phyloP scores from a whole-genome alignment of 1,140 invertebrate species.

The Cecropterus lyciades region DNA sequence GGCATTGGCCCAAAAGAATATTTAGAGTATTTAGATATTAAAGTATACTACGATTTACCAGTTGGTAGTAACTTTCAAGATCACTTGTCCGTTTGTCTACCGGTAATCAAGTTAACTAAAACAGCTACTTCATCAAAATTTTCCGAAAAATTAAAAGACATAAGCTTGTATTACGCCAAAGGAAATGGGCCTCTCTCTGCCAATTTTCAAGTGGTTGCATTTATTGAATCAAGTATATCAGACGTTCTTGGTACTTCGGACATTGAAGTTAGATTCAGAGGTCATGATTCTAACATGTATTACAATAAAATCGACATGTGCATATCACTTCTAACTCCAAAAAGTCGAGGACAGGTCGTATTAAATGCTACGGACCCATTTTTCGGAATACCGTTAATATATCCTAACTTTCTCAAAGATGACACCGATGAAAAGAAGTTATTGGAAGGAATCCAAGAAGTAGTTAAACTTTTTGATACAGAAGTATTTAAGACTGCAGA shows the following conservation, averaged over 20 bases:
- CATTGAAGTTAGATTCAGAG: slow-evolving; percentile 85
- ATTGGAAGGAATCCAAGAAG: slow-evolving; percentile 87
- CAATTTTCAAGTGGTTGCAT: slow-evolving; percentile 86
- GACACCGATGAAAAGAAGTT: slow-evolving; percentile 89
- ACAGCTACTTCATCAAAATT: slow-evolving; percentile 81
- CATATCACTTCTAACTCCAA: slow-evolving; percentile 89
- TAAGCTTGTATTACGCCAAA: slow-evolving; percentile 82
- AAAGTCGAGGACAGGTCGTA: slow-evolving; percentile 88
- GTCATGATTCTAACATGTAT: slow-evolving; percentile 85
- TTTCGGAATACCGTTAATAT: slow-evolving; percentile 89
- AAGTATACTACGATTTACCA: slow-evolving; percentile 85
- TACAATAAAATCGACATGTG: slow-evolving; percentile 86
- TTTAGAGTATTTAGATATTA: slow-evolving; percentile 81
- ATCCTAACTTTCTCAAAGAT: slow-evolving; percentile 92
- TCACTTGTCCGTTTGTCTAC: slow-evolving; percentile 84
- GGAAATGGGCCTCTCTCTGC: slow-evolving; percentile 84
- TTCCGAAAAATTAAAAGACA: slow-evolving; percentile 81
- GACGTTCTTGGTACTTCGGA: slow-evolving; percentile 83
- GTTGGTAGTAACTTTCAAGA: slow-evolving; percentile 91
- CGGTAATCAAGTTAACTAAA: slow-evolving; percentile 84
- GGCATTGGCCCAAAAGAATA: slow-evolving; percentile 79
- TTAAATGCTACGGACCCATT: slow-evolving; percentile 89
- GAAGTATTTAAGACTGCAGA: slow-evolving; percentile 81
- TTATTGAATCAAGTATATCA: slow-evolving; percentile 86
- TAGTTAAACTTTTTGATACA: slow-evolving; percentile 82